Percentiles rank a stretch among this genome's conserved stretches.
Conservation (phyloP, 2,113 vertebrate genomes). For the Malurus alboscapulatus region DNA sequence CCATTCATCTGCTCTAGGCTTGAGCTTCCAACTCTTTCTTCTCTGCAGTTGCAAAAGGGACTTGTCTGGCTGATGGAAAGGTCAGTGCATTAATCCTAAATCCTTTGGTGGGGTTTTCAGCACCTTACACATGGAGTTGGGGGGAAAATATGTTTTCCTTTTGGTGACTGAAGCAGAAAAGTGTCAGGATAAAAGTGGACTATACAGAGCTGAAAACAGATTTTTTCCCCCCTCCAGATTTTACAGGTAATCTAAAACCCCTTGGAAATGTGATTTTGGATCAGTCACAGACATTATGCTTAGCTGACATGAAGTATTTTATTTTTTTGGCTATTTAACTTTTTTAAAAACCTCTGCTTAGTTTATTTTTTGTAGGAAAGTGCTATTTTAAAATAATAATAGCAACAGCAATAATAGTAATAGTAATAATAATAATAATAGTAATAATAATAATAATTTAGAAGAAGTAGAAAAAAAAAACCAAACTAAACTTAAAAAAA, state of each 20-base stretch:
- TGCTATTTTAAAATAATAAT: neutral
- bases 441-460: neutral
- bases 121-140: neutral
- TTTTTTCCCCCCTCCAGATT: neutral
- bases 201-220: neutral
- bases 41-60: neutral
- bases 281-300: neutral
- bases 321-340: neutral
- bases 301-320: neutral
- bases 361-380: neutral
- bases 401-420: neutral
- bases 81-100: neutral
- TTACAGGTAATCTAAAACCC: neutral
- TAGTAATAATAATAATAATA: no score
- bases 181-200: neutral
- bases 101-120: neutral
- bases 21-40: neutral
- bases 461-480: neutral
- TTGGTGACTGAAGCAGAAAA: conserved; percentile 11
- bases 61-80: neutral
- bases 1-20: neutral
- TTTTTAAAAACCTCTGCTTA: neutral
- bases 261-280: neutral
- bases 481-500: neutral
- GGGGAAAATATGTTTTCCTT: neutral